Evolutionary conservation across 2,113 vertebrate species (phyloP).

Genomic region (Melanostigma gelatinosum): DNA sequence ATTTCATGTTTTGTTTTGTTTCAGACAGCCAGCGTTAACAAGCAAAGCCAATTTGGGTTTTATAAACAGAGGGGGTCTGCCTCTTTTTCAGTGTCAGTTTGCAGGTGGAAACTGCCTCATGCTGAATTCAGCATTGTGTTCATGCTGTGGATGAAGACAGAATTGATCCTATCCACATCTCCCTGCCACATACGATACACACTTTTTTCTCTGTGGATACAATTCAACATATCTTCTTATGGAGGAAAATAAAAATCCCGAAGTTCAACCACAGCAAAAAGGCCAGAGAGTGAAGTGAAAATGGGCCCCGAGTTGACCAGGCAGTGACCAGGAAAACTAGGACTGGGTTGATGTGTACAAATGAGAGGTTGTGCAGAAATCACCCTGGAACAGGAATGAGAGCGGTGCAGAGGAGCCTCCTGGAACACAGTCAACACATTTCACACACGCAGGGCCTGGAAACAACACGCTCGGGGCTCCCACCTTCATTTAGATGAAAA

Average conservation of each 20-base stretch:
- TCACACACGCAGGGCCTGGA: constrained; percentile 64
- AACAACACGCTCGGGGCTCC: constrained; percentile 77
- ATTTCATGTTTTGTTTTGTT: constrained; percentile 11
- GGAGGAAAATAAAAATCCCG: background rate
- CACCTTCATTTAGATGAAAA: constrained; percentile 81
- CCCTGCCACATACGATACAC: background rate
- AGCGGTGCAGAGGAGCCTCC: constrained; percentile 47
- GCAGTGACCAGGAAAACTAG: constrained; percentile 45
- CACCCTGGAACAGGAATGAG: constrained; percentile 53
- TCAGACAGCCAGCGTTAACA: background rate
- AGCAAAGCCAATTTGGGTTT: background rate
- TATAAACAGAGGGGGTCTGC: background rate
- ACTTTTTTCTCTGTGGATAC: background rate
- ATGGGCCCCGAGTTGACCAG: constrained; percentile 23
- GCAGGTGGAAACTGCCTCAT: constrained; percentile 1
- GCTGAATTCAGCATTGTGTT: background rate
- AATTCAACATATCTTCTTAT: background rate
- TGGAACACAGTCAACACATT: constrained; percentile 75
- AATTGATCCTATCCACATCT: background rate
- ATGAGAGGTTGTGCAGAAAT: constrained; percentile 60
- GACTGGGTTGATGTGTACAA: constrained; percentile 51
- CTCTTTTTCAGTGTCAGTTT: background rate
- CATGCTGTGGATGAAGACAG: background rate
- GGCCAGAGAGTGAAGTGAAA: constrained; percentile 11
- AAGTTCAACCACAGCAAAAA: constrained; percentile 15